Base-by-base conservation (phyloP, 2,888 invertebrate genomes). In the Lissocephala sabroskyi region DNA sequence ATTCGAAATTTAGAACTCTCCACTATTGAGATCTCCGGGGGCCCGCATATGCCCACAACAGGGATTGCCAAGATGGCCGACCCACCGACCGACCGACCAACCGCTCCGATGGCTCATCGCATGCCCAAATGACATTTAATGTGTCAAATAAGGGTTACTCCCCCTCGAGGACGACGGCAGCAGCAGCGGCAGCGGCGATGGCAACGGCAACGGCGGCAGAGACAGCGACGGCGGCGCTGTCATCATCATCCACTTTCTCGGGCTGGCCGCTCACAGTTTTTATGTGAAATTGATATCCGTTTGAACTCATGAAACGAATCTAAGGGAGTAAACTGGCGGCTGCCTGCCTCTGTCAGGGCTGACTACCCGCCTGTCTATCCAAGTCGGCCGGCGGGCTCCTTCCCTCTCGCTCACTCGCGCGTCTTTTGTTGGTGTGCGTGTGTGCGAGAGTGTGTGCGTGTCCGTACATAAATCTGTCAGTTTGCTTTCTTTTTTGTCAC, bases 381-480 rank as follows among this genome's bases (percentile, higher is more conserved):
- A 36, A 41, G 33, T 43, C 30, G 37, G 33, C 30, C 26, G 33
- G 40, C 36, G 41, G 16, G 9, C 13, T 35, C 14, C 33, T 39
- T 32, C 28, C n/a, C 9, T 33, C 41, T 43, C 18, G 26, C 17
- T 28, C 7, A 6, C 28, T 44, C 14, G 23, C 4, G 11, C 10
- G 4, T 17, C 4, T 37, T n/a, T n/a, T 49, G 3, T 28, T 42
- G 42, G 56, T 66, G 56, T 64, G 70, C 43, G 55, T n/a, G n/a
- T n/a, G n/a, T n/a, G n/a, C n/a, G n/a, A n/a, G 68, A 48, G 49
- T 49, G 45, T 52, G 28, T 57, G 59, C 52, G 58, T 59, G 64
- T 79, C 59, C 62, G 67, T 62, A 68, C 82, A 81, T 81, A 81
- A 81, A 82, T 81, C 82, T 81, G 82, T 81, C 82, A 81, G 71